phyloP scores from a whole-genome alignment of 2,888 invertebrate genomes.

The Calliscelio sp. region DNA sequence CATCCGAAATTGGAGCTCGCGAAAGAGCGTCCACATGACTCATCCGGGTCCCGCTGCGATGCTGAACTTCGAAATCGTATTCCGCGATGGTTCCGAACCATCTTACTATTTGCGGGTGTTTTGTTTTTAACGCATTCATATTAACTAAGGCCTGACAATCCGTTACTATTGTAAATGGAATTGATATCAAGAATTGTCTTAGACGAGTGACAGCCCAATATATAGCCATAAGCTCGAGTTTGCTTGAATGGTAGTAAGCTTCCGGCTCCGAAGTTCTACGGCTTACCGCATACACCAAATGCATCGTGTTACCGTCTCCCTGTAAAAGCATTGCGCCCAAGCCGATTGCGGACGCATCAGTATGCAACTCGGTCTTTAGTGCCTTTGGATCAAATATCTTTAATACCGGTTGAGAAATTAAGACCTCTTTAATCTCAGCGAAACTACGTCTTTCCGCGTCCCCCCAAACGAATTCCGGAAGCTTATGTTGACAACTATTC shows the following conservation, averaged over 20 bases:
- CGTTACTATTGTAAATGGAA: neutral
- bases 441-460: neutral
- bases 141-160: slow-evolving; percentile 9
- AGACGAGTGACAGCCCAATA: neutral
- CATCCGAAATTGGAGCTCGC: neutral
- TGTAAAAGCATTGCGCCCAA: slow-evolving; percentile 17
- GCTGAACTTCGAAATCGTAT: slow-evolving; percentile 21
- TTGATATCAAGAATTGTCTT: neutral
- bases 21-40: slow-evolving; percentile 3
- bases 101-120: neutral
- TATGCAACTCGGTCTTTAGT: neutral
- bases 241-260: neutral
- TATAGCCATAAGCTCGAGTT: neutral
- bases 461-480: neutral
- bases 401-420: neutral
- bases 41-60: slow-evolving; percentile 3
- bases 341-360: neutral
- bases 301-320: neutral
- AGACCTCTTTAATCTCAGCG: neutral
- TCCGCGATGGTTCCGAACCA: neutral
- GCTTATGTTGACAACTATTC: neutral
- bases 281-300: slow-evolving; percentile 1
- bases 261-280: slow-evolving; percentile 12
- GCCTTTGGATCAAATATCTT: neutral
- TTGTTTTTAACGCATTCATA: slow-evolving; percentile 5